phyloP scores from a whole-genome alignment of 2,797 vertebrate species.

The Poecilia picta region DNA sequence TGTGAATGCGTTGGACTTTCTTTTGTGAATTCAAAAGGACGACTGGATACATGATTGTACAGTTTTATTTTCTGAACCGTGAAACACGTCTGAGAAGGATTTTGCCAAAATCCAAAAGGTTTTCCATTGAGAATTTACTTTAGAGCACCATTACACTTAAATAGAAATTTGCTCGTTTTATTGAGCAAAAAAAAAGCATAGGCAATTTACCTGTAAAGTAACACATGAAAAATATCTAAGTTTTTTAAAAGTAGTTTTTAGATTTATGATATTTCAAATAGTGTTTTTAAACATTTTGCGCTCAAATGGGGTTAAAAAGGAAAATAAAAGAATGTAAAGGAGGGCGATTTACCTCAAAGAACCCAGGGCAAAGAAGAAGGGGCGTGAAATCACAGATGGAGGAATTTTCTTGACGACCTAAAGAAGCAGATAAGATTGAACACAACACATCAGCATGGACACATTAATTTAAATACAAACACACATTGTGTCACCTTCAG shows the following conservation, averaged over 20 bases:
- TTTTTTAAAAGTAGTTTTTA: background rate
- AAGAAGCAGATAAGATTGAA: conserved; percentile 63
- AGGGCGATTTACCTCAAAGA: conserved; percentile 75
- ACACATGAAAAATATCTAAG: conserved; percentile 14
- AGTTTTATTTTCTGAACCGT: background rate
- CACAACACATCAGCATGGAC: conserved; percentile 50
- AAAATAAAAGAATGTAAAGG: background rate
- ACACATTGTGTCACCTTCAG: conserved; percentile 19
- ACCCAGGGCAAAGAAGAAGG: conserved; percentile 63
- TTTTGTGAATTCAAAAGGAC: conserved; percentile 27
- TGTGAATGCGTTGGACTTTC: conserved; percentile 10
- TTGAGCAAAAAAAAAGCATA: conserved; percentile 26
- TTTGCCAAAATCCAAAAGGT: conserved; percentile 27
- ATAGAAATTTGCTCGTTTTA: background rate
- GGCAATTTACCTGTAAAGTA: conserved; percentile 35
- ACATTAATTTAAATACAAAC: conserved; percentile 41
- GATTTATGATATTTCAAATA: background rate
- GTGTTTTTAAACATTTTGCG: background rate
- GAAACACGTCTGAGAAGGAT: conserved; percentile 28
- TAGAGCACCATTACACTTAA: background rate
- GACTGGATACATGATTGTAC: background rate
- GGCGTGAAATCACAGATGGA: conserved; percentile 84
- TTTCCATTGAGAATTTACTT: background rate
- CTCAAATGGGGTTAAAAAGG: background rate
- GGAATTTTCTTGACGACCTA: conserved; percentile 88